Conservation (phyloP, 2,888 invertebrate species). For the Euzetes globulus region DNA sequence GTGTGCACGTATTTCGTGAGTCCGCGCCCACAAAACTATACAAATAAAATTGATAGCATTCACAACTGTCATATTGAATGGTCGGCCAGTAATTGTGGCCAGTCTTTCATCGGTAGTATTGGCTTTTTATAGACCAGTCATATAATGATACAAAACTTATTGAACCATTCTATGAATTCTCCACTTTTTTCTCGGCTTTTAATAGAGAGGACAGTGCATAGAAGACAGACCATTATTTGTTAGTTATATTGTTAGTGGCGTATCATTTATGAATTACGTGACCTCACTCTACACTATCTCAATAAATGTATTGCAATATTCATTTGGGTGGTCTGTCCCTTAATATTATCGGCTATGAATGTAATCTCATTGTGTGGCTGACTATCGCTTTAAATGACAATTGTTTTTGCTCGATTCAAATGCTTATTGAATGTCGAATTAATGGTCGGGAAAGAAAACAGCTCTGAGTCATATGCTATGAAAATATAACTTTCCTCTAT, state of each 20-base stretch:
- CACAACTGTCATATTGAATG: neutral
- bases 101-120: neutral
- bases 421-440: constrained; percentile 24
- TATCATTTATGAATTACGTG: constrained; percentile 28
- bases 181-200: neutral
- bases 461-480: constrained; percentile 20
- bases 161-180: constrained; percentile 5
- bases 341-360: neutral
- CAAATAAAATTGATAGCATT: constrained; percentile 14
- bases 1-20: neutral
- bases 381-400: neutral
- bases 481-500: constrained; percentile 4
- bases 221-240: constrained; percentile 6
- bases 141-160: constrained; percentile 17
- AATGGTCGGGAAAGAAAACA: neutral
- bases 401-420: constrained; percentile 12
- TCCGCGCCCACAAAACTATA: neutral
- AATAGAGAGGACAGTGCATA: neutral
- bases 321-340: neutral
- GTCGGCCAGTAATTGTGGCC: neutral
- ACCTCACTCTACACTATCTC: constrained; percentile 8
- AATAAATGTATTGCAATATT: constrained; percentile 23
- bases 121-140: neutral
- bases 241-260: constrained; percentile 12
- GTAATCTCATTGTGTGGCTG: neutral